phyloP scores from a whole-genome alignment of 2,113 vertebrate genomes.

The Callocephalon fimbriatum region DNA sequence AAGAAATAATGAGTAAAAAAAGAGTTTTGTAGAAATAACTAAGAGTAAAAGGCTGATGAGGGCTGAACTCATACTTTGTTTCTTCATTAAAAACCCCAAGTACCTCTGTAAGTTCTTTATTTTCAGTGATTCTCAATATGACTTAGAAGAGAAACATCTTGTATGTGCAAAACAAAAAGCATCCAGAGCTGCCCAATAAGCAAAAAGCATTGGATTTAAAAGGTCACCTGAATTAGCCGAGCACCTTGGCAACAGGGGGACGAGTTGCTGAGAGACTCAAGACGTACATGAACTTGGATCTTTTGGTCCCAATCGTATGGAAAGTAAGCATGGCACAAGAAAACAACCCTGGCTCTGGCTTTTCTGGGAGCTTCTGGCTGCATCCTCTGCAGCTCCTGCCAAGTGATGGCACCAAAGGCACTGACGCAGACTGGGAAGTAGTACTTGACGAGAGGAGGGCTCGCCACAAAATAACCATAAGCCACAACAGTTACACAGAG shows the following conservation, averaged over 20 bases:
- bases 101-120: background rate
- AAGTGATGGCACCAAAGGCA: slow-evolving; percentile 8
- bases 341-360: background rate
- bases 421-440: background rate
- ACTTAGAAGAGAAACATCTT: slow-evolving; percentile 47
- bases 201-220: slow-evolving; percentile 66
- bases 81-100: background rate
- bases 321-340: slow-evolving; percentile 10
- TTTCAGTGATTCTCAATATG: background rate
- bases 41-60: background rate
- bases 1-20: background rate
- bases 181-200: slow-evolving; percentile 43
- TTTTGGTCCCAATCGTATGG: slow-evolving; percentile 53
- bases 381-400: background rate
- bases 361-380: slow-evolving; percentile 33
- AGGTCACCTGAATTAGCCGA: slow-evolving; percentile 64
- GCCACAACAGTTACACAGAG: background rate
- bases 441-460: background rate
- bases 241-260: slow-evolving; percentile 70
- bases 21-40: background rate
- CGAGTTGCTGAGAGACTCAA: slow-evolving; percentile 72
- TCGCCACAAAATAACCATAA: background rate
- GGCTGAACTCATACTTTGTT: background rate
- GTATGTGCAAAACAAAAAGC: slow-evolving; percentile 59
- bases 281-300: slow-evolving; percentile 60